Base-by-base conservation (phyloP, 2,797 vertebrate species). In the Sphenopsis melanotis region DNA sequence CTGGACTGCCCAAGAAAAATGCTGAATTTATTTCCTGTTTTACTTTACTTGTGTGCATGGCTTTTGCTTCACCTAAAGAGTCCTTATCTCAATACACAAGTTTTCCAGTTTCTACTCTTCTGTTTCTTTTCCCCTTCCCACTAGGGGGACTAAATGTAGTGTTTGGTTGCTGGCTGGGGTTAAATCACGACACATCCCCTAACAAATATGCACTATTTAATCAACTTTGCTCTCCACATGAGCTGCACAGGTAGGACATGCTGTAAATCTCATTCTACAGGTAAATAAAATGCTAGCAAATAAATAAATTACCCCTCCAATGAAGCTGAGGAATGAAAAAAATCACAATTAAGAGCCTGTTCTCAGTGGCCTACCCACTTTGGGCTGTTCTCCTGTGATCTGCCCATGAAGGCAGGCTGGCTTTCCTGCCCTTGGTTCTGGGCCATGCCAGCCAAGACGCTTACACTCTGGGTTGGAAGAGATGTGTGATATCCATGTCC, bases 401-500 rank as follows among this genome's bases (percentile, higher is more conserved):
- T 83, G 44, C 17, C 16, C 15, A 12, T 23, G 42, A 20, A 32
- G 34, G 10, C 20, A 61, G 23, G 30, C 30, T 57, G 60, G 4
- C 24, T 89, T 74, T 8, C 4, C 12, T 57, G 42, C 42, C 19
- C 42, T 11, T 44, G 69, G 27, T 63, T 29, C n/a, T 36, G 32
- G 56, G 30, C 60, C 7, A 2, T 4, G 3, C 21, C 50, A 77
- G 41, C 9, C 4, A 7, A 17, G 42, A 41, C 6, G 17, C 2
- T 4, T 36, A 4, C 12, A 15, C 4, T 60, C 36, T 50, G 17
- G 5, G 9, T 18, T 18, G 22, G 16, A 76, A 60, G 24, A 60
- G 22, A 3, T 42, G 17, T 42, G n/a, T 21, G 12, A 8, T 14
- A 66, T 30, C 0, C 0, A 46, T 55, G 14, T 4, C 23, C 11